Evolutionary conservation across 2,113 vertebrate species (phyloP).

Genomic region (Apteryx mantelli): DNA sequence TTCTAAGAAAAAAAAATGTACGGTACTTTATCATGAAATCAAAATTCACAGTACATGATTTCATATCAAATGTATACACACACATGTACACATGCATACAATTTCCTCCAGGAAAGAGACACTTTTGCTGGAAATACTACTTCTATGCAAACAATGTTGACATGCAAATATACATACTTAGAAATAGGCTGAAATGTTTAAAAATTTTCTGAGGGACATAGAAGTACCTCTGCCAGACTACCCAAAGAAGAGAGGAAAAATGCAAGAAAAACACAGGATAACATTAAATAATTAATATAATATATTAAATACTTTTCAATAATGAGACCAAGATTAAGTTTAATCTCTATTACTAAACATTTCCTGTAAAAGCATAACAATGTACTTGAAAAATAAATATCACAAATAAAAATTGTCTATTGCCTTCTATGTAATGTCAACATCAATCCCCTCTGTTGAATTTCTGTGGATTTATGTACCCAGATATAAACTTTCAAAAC

Average conservation of each 20-base stretch:
- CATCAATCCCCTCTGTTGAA: background rate
- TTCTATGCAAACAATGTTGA: background rate
- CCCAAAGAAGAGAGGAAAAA: background rate
- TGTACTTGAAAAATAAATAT: background rate
- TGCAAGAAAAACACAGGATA: background rate
- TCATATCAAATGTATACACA: background rate
- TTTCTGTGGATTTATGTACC: background rate
- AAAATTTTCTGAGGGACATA: background rate
- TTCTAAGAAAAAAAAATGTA: background rate
- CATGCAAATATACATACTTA: background rate
- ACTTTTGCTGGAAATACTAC: background rate
- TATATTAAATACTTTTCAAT: background rate
- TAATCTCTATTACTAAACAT: background rate
- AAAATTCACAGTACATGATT: background rate
- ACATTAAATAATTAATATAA: background rate
- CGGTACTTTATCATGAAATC: background rate
- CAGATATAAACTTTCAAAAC: background rate
- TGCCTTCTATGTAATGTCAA: background rate
- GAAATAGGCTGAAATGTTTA: background rate
- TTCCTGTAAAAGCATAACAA: background rate
- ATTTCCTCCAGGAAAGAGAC: background rate
- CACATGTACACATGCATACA: background rate
- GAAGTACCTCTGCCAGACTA: background rate
- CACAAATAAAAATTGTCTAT: background rate
- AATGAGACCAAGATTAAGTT: background rate